These are phyloP conservation scores for Athalia cordata DNA, from an alignment of 2,888 invertebrate species.

Conservation along the genomic window DNA sequence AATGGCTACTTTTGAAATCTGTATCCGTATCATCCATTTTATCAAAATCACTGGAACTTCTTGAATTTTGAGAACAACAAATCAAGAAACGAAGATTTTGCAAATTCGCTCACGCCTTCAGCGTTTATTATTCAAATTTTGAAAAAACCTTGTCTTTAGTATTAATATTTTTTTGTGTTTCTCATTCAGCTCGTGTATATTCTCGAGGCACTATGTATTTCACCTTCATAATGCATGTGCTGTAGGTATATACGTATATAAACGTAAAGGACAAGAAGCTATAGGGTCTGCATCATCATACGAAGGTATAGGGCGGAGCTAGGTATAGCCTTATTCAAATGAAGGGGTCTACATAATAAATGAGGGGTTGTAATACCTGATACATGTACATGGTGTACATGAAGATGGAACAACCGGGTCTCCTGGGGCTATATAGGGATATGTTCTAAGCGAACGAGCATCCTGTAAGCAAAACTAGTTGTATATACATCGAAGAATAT, in stretches of 20 bases:
- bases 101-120: too few species aligned
- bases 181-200: too few species aligned
- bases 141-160: too few species aligned
- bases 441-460: conserved; percentile 31
- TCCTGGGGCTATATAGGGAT: conserved; percentile 13
- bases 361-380: conserved; percentile 41
- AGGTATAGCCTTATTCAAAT: conserved; percentile 26
- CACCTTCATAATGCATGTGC: not conserved
- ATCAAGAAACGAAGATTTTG: too few species aligned
- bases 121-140: too few species aligned
- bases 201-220: not conserved
- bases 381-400: conserved; percentile 38
- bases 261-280: conserved; percentile 38
- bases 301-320: too few species aligned
- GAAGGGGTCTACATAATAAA: conserved; percentile 42
- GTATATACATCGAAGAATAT: too few species aligned
- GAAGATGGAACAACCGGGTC: conserved; percentile 31
- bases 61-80: too few species aligned
- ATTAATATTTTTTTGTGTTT: too few species aligned
- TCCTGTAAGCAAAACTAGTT: conserved; percentile 15
- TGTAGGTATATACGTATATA: not conserved
- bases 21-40: too few species aligned
- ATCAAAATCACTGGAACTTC: too few species aligned
- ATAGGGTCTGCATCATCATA: not conserved
- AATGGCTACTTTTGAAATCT: too few species aligned